Percentiles rank a stretch among this genome's conserved stretches.
These are phyloP conservation scores for Megalops cyprinoides DNA, from an alignment of 2,797 vertebrate species.

Conservation along the genomic window DNA sequence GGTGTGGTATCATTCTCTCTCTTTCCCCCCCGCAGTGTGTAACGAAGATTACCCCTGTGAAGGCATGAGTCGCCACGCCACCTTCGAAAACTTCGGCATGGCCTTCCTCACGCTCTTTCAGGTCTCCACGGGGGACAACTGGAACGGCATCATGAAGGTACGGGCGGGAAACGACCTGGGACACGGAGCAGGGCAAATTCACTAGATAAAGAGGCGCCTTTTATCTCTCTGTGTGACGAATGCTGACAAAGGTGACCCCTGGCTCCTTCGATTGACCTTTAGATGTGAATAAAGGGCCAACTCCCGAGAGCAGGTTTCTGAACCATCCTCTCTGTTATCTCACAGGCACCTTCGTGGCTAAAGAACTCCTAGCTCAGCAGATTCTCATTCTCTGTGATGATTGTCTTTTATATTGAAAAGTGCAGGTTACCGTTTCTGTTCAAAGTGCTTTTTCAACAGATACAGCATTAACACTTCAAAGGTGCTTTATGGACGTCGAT, in stretches of 20 bases:
- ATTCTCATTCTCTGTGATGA: neutral
- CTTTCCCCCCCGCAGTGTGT: conserved; percentile 77
- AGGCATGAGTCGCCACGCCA: conserved; percentile 97
- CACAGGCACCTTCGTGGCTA: neutral
- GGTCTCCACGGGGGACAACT: conserved; percentile 97
- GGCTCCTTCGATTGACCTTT: neutral
- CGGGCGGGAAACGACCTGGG: conserved; percentile 16
- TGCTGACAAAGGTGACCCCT: neutral
- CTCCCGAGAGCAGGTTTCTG: neutral
- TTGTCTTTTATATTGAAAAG: neutral
- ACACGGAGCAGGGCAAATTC: neutral
- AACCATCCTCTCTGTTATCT: neutral
- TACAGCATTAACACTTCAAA: neutral
- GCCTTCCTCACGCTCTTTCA: conserved; percentile 97
- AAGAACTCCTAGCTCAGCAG: conserved; percentile 37
- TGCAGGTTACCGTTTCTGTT: neutral
- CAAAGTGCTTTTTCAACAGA: neutral
- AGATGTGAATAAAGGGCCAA: neutral
- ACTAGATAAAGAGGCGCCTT: neutral
- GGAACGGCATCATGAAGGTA: conserved; percentile 99
- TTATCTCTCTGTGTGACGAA: conserved; percentile 6
- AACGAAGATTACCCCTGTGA: conserved; percentile 94
- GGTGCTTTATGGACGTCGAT: neutral
- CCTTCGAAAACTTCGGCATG: conserved; percentile 98
- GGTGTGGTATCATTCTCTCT: neutral